Evolutionary conservation across 1,140 invertebrate species (phyloP), one percentile per base, ranked within the genome.

Genomic region (Ooceraea biroi): DNA sequence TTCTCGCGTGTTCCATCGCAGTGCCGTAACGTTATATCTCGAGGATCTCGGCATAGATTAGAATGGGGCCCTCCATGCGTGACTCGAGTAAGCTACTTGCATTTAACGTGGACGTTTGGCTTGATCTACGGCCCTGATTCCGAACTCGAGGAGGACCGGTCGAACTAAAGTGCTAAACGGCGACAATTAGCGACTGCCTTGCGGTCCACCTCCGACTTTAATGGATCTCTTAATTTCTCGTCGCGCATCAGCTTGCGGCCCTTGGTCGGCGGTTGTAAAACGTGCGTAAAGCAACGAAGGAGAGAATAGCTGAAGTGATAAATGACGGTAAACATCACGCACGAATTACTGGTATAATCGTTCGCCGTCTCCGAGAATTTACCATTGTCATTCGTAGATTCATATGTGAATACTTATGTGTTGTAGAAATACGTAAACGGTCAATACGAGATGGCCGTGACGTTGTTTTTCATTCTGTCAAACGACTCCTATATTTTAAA

Each of bases 111-210:
- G 52, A 5, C 52, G 27, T 10, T 5, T 10, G 10, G 4, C 52
- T 66, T 41, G n/a, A 66, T 60, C 52, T 22, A 66, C 74, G 46
- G 73, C 44, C 44, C 73, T 77, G 73, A 77, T 50, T 27, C 25
- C 30, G n/a, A 80, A 85, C 88, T 80, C 66, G 57, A 77, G n/a
- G n/a, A n/a, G n/a, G n/a, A 72, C 71, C 86, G 83, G 86, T 78
- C 63, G n/a, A 50, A 88, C 52, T 10, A 61, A 90, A 89, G 89
- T 91, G 90, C 85, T 91, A 91, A 91, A 72, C 83, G 65, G 55
- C 82, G 36, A 91, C 89, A 86, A 92, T 91, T 90, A 90, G 76
- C 90, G 85, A 82, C 85, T 83, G 14, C 63, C 82, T 83, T 68
- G 71, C 61, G 85, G 58, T 52, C 57, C 72, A 78, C 85, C 78